These are phyloP conservation scores for Crotalus viridis DNA, from an alignment of 2,113 vertebrate genomes.

Conservation along the genomic window DNA sequence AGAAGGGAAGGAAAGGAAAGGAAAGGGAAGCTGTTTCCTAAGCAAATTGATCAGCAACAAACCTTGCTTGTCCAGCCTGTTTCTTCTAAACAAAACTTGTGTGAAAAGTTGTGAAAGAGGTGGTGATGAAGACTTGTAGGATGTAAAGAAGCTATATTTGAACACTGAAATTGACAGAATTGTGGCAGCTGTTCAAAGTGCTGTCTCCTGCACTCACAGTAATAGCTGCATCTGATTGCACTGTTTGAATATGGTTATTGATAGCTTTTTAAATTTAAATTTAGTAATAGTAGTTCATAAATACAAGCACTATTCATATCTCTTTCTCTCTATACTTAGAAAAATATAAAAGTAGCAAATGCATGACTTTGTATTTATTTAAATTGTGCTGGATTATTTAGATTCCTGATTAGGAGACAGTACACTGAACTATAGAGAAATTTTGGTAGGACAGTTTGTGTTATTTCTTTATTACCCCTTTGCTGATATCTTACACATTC, in stretches of 20 bases:
- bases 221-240: no score
- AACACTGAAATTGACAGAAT: neutral
- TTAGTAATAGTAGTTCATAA: neutral
- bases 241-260: neutral
- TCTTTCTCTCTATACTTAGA: neutral
- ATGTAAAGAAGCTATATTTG: neutral
- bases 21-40: neutral
- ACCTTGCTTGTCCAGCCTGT: neutral
- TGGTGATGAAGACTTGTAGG: neutral
- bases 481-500: neutral
- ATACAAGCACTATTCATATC: neutral
- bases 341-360: neutral
- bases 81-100: neutral
- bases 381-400: neutral
- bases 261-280: neutral
- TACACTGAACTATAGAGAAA: neutral
- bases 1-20: no score
- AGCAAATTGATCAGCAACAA: neutral
- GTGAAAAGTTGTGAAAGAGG: neutral
- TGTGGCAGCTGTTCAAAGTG: neutral
- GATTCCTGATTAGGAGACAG: neutral
- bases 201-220: neutral
- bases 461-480: neutral
- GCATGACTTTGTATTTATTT: neutral
- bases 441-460: neutral